A percentile compares a stretch with the other conserved stretches of the same genome.
Conservation (phyloP, 2,113 vertebrate species). For the Malurus cyaneus region DNA sequence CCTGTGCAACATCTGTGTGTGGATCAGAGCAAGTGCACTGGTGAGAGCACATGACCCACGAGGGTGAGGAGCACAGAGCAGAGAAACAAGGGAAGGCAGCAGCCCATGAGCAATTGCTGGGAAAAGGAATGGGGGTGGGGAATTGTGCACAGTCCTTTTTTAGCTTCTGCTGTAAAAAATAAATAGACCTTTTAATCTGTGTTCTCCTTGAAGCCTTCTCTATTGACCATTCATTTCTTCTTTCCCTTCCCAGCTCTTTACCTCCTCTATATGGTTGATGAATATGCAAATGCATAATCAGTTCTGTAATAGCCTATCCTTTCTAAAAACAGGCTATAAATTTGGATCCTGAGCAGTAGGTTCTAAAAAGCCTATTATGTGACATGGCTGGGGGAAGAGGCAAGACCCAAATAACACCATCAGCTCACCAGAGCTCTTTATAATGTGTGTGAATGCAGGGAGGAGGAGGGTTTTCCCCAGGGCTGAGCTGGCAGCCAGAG, state of each 20-base stretch:
- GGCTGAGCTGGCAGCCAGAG: background rate
- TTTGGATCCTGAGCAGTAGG: conserved; percentile 27
- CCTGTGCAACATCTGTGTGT: background rate
- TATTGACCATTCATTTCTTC: conserved; percentile 56
- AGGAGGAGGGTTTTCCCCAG: background rate
- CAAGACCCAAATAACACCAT: background rate
- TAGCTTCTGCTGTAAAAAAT: conserved; percentile 24
- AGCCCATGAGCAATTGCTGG: conserved; percentile 20
- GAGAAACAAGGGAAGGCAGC: background rate
- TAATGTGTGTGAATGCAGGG: background rate
- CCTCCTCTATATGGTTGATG: conserved; percentile 37
- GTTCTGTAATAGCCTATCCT: conserved; percentile 32
- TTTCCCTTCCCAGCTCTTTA: conserved; percentile 16
- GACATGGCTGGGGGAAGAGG: background rate
- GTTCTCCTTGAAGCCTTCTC: background rate
- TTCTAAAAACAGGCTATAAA: conserved; percentile 47
- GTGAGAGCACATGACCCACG: background rate
- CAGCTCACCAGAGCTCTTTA: background rate
- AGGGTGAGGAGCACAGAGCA: background rate
- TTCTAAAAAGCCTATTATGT: conserved; percentile 43
- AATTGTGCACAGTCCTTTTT: background rate
- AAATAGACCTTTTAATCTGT: conserved; percentile 36
- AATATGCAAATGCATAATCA: conserved; percentile 47
- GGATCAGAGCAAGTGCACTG: background rate
- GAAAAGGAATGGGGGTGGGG: conserved; percentile 27